These are phyloP conservation scores for Nesidiocoris tenuis DNA, from an alignment of 2,888 invertebrate species.

Conservation along the genomic window DNA sequence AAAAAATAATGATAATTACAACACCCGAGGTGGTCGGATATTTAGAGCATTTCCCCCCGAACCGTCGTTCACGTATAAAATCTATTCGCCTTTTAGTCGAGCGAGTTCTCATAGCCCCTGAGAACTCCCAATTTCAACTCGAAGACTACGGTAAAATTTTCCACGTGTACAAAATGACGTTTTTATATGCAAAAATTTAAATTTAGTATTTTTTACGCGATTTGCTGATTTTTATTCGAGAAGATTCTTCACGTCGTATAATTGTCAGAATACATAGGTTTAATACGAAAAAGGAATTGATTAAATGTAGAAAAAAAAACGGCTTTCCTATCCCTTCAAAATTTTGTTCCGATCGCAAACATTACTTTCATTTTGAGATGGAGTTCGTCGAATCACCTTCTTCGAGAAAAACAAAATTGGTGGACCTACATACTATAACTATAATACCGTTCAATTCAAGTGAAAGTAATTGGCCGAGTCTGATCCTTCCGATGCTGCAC, in stretches of 20 bases:
- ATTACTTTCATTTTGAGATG: not conserved
- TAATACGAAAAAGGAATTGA: slow-evolving; percentile 34
- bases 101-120: slow-evolving; percentile 1
- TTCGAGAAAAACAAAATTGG: too few relatives aligned
- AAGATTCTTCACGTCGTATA: slow-evolving; percentile 25
- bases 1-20: too few relatives aligned
- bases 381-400: not conserved
- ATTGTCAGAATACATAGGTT: slow-evolving; percentile 22
- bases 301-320: slow-evolving; percentile 19
- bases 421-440: not conserved
- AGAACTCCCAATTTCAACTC: not conserved
- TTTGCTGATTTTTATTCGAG: slow-evolving; percentile 21
- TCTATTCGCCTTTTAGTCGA: not conserved
- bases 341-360: not conserved
- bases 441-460: not conserved
- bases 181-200: slow-evolving; percentile 26
- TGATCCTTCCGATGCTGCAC: slow-evolving; percentile 42
- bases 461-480: slow-evolving; percentile 38
- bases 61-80: too few relatives aligned
- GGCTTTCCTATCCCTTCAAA: not conserved
- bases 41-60: too few relatives aligned
- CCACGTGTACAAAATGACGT: slow-evolving; percentile 17
- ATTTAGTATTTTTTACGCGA: slow-evolving; percentile 31
- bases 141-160: slow-evolving; percentile 5
- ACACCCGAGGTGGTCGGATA: too few relatives aligned